phyloP scores from a whole-genome alignment of 2,113 vertebrate genomes.

The Podocnemis expansa region DNA sequence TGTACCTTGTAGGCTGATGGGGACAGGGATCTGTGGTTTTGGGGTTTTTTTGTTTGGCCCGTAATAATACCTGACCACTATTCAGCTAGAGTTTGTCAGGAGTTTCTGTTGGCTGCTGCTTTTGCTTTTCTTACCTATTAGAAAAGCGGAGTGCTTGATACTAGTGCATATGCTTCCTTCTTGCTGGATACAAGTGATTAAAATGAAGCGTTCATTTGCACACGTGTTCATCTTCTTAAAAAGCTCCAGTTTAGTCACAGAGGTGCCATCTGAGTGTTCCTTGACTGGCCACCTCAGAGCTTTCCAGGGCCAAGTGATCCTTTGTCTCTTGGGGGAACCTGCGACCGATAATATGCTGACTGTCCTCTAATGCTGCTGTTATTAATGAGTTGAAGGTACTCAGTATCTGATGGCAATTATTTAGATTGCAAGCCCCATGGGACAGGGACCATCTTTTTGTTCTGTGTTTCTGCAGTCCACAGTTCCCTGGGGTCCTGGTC shows the following conservation, averaged over 20 bases:
- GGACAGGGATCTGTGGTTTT: background rate
- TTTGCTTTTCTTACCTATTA: background rate
- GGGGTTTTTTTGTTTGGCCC: background rate
- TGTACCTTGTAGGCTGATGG: background rate
- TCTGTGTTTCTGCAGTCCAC: too few species aligned
- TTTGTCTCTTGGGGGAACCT: background rate
- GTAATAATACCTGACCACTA: background rate
- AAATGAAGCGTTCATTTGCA: conserved; percentile 11
- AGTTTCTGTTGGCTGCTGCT: background rate
- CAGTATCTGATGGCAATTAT: background rate
- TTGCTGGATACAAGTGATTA: conserved; percentile 36
- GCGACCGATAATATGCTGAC: conserved; percentile 27
- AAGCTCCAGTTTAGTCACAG: background rate
- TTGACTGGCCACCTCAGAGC: background rate
- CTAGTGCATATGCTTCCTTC: background rate
- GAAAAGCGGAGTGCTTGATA: background rate
- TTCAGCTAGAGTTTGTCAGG: background rate
- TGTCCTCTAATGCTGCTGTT: background rate
- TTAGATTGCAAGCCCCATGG: too few species aligned
- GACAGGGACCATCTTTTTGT: too few species aligned
- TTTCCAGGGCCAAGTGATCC: background rate
- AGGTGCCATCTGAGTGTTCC: background rate
- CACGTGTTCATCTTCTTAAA: conserved; percentile 36
- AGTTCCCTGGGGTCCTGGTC: too few species aligned
- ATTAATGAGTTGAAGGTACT: conserved; percentile 2